Evolutionary conservation across 2,888 invertebrate genomes (phyloP).

Genomic region (Bellardia pandia): DNA sequence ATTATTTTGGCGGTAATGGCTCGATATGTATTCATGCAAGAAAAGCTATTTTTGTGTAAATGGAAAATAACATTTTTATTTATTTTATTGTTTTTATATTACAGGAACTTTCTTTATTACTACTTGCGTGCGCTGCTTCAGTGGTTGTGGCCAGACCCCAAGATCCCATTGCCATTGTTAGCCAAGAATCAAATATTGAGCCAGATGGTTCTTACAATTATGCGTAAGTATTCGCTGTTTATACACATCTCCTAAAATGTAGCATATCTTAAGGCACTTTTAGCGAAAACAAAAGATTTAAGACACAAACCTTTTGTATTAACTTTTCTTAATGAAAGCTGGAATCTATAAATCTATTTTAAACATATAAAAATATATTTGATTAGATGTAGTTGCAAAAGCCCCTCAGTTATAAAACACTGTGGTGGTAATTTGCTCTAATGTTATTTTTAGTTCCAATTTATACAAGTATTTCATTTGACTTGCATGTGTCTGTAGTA

Average conservation of each 20-base stretch:
- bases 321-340: background rate
- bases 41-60: background rate
- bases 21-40: too few species aligned
- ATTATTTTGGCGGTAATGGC: too few species aligned
- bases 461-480: too few species aligned
- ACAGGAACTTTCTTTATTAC: constrained; percentile 81
- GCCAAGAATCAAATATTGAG: constrained; percentile 89
- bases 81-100: constrained; percentile 41
- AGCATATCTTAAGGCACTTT: constrained; percentile 74
- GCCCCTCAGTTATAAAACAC: too few species aligned
- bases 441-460: too few species aligned
- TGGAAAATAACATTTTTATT: background rate
- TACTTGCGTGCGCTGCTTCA: constrained; percentile 80
- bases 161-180: constrained; percentile 88
- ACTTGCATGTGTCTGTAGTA: too few species aligned
- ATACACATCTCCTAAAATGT: background rate
- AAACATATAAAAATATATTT: too few species aligned
- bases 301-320: constrained; percentile 71
- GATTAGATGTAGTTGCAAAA: too few species aligned
- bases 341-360: background rate
- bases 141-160: constrained; percentile 86
- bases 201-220: constrained; percentile 90
- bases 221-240: constrained; percentile 85
- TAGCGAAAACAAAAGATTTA: constrained; percentile 74
- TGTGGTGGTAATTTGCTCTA: too few species aligned